These are phyloP conservation scores for Macrotis lagotis DNA, from an alignment of 2,113 vertebrate species.

Conservation along the genomic window DNA sequence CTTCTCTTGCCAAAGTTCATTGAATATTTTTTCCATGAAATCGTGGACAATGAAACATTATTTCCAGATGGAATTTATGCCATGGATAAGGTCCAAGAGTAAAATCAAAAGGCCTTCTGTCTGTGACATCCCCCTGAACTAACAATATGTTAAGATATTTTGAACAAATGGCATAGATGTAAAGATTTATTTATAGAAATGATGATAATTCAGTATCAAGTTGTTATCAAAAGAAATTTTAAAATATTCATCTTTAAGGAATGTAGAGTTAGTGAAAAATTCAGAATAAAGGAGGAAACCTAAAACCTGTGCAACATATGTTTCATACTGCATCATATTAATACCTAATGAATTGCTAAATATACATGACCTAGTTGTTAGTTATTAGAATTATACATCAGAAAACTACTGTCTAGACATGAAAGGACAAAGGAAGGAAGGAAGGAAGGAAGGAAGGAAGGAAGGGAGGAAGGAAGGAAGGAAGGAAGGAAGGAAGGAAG, in stretches of 20 bases:
- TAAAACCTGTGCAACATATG: background rate
- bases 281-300: background rate
- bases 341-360: background rate
- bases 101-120: background rate
- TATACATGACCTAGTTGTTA: background rate
- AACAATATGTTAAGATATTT: background rate
- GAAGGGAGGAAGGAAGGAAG: no score
- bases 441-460: no score
- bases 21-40: background rate
- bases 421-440: no score
- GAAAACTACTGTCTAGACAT: background rate
- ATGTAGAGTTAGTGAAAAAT: background rate
- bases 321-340: background rate
- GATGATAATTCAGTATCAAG: background rate
- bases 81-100: background rate
- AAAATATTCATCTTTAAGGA: background rate
- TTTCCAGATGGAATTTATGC: background rate
- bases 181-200: background rate
- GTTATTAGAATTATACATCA: background rate
- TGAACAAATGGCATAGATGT: background rate
- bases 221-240: background rate
- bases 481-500: no score
- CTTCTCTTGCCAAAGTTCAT: background rate
- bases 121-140: background rate
- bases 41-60: background rate